Percentiles rank a stretch among this genome's conserved stretches.
phyloP scores from a whole-genome alignment of 1,140 invertebrate species.

The Harpegnathos saltator region DNA sequence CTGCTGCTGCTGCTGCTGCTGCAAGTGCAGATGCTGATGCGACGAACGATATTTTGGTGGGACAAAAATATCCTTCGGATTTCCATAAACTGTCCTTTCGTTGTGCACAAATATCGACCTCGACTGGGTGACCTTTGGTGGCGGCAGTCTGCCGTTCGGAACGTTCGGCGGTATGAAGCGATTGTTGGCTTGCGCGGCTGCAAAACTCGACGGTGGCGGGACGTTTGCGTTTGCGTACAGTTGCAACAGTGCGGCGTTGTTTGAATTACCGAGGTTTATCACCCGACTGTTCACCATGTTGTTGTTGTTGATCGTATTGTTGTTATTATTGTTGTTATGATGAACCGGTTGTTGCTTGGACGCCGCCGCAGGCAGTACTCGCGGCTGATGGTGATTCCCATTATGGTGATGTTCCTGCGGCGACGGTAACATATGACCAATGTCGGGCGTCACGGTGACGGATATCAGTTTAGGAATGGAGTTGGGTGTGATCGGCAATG shows the following conservation, averaged over 20 bases:
- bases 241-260: slow-evolving; percentile 86
- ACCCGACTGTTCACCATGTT: slow-evolving; percentile 76
- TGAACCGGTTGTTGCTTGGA: slow-evolving; percentile 65
- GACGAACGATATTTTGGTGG: slow-evolving; percentile 81
- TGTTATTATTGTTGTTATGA: slow-evolving; percentile 70
- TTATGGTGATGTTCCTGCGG: slow-evolving; percentile 66
- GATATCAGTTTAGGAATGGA: slow-evolving; percentile 83
- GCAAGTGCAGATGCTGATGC: slow-evolving; percentile 59
- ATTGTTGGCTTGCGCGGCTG: slow-evolving; percentile 68
- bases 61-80: slow-evolving; percentile 89
- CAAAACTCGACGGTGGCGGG: slow-evolving; percentile 43
- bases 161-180: slow-evolving; percentile 76
- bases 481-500: slow-evolving; percentile 66
- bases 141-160: slow-evolving; percentile 78
- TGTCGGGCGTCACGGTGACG: slow-evolving; percentile 86
- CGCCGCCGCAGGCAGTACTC: slow-evolving; percentile 44
- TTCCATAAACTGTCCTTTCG: slow-evolving; percentile 89
- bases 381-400: slow-evolving; percentile 61
- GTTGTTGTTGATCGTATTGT: slow-evolving; percentile 63
- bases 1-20: slow-evolving; percentile 45
- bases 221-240: slow-evolving; percentile 84
- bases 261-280: slow-evolving; percentile 86
- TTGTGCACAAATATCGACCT: slow-evolving; percentile 88
- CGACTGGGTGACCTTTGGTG: slow-evolving; percentile 88
- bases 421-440: slow-evolving; percentile 85